Conservation (phyloP, 2,888 invertebrate species). For the Epinotia nisella region DNA sequence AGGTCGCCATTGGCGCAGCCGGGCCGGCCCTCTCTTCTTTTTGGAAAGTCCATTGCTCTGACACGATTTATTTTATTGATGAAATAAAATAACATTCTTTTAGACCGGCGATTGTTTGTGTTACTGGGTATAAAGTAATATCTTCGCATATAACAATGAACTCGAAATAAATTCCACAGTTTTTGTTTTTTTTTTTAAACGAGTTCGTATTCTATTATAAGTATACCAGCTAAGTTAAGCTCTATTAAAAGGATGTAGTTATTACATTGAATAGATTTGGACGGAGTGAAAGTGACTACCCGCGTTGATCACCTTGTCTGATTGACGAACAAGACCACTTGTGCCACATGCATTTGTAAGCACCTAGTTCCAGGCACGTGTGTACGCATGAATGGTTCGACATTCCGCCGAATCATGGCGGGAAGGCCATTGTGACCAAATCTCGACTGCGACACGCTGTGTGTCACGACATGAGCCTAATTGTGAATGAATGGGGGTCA, state of each 20-base stretch:
- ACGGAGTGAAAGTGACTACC: slow-evolving; percentile 25
- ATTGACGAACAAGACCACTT: slow-evolving; percentile 45
- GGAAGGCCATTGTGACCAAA: slow-evolving; percentile 80
- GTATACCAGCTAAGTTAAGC: background rate
- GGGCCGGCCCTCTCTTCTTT: slow-evolving; percentile 50
- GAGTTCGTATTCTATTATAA: too few species aligned
- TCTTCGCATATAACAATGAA: background rate
- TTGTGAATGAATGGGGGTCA: slow-evolving; percentile 83
- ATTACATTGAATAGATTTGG: background rate
- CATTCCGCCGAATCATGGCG: slow-evolving; percentile 78
- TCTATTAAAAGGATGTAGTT: background rate
- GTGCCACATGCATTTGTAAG: slow-evolving; percentile 44
- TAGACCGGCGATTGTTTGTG: slow-evolving; percentile 32
- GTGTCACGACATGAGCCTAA: slow-evolving; percentile 76
- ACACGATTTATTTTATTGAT: slow-evolving; percentile 44
- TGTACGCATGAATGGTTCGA: slow-evolving; percentile 74
- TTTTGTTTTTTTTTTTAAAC: too few species aligned
- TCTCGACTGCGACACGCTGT: slow-evolving; percentile 70
- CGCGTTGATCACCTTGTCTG: slow-evolving; percentile 36
- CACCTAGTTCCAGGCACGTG: slow-evolving; percentile 48
- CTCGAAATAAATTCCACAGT: background rate
- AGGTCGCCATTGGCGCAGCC: slow-evolving; percentile 73
- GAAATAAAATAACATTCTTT: slow-evolving; percentile 33
- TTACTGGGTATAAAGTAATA: background rate
- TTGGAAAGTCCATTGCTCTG: slow-evolving; percentile 44